phyloP scores from a whole-genome alignment of 2,888 invertebrate genomes.

The Nomada hirtipes region DNA sequence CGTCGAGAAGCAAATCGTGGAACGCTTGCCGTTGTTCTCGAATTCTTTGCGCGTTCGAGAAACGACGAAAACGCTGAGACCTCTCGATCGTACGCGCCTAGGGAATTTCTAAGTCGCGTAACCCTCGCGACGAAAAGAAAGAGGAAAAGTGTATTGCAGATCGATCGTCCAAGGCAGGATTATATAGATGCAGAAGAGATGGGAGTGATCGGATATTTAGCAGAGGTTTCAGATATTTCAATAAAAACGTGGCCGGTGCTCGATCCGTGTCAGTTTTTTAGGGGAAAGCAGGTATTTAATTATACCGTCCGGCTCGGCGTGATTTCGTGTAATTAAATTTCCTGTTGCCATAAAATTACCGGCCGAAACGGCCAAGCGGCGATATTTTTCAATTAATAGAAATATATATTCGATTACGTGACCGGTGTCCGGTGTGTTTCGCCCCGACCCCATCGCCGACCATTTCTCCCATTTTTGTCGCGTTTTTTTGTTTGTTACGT shows the following conservation, averaged over 20 bases:
- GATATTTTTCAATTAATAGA: conserved; percentile 63
- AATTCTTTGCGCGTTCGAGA: background rate
- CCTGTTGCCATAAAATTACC: conserved; percentile 57
- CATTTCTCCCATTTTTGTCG: conserved; percentile 37
- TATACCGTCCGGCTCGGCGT: conserved; percentile 51
- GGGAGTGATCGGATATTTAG: conserved; percentile 5
- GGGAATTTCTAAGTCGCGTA: conserved; percentile 6
- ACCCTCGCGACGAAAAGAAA: background rate
- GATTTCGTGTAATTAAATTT: conserved; percentile 60
- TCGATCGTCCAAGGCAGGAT: background rate
- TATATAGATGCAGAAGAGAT: background rate
- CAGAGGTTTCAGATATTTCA: conserved; percentile 25
- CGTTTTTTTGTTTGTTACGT: conserved; percentile 22
- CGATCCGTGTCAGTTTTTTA: conserved; percentile 39
- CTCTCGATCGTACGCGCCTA: background rate
- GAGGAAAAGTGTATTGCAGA: background rate
- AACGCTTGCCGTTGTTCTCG: background rate
- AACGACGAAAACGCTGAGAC: background rate
- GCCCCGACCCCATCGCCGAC: background rate
- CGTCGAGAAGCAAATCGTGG: background rate
- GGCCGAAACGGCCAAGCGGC: conserved; percentile 41
- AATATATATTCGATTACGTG: conserved; percentile 63
- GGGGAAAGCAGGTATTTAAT: conserved; percentile 50
- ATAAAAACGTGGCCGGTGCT: conserved; percentile 34
- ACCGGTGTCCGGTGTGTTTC: conserved; percentile 27